Evolutionary conservation across 2,888 invertebrate species (phyloP), one percentile per base, ranked within the genome.

Genomic region (Epistrophe grossulariae): DNA sequence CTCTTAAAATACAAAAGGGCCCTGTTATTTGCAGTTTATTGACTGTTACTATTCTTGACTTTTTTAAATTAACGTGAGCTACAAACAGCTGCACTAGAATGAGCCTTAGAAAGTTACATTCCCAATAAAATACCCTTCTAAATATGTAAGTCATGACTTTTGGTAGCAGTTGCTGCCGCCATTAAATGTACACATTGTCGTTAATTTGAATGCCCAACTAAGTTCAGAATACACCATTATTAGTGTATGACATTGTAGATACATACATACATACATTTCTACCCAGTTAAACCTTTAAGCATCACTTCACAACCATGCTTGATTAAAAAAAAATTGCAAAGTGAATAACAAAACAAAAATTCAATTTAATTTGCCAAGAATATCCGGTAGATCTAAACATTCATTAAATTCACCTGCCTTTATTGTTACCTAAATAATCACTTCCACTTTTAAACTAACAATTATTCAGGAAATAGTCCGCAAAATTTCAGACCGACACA

Each of bases 301-400:
- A 38, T 50, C 50, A 68, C 31, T 50, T 50, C 50, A 50, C 50
- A 68, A 50, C 50, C 0, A 35, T 38, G 31, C 17, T 50, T 19
- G 43, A 15, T 17, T 50, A 9, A 31, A 45, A 45, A 35, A 35
- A 35, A 62, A n/a, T n/a, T 28, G 48, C 66, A 45, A 60, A 38
- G 48, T 45, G n/a, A 17, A 66, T 11, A 66, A 66, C 13, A 48
- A 48, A 31, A 68, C 31, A 4, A 68, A 45, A 31, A 66, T 5
- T 6, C 17, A 31, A 35, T 68, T n/a, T 35, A 52, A 62, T 55
- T 45, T 62, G 43, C 38, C 28, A 43, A 62, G 43, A 35, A 70
- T 43, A 62, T 71, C 70, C 71, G 60, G 50, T 35, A 62, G 50
- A 62, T 70, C 60, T 50, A 50, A 70, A 68, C 68, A 68, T 35